Evolutionary conservation across 2,797 vertebrate genomes (phyloP).

Genomic region (Thaleichthys pacificus): DNA sequence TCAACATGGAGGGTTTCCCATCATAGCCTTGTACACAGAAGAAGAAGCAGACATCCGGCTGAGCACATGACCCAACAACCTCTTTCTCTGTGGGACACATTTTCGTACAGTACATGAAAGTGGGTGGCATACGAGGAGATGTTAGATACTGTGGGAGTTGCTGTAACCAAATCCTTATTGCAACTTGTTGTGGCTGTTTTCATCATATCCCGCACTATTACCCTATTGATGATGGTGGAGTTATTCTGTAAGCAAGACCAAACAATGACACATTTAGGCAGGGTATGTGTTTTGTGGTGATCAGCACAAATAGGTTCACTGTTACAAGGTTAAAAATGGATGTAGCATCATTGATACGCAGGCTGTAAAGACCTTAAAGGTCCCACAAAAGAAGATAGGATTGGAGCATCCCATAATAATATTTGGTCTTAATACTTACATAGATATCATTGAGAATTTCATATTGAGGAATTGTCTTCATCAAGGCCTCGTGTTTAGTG

Average conservation of each 20-base stretch:
- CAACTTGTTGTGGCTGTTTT: slow-evolving; percentile 30
- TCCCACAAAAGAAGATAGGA: no score
- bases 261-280: not conserved
- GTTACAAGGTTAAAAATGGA: no score
- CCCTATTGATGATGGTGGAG: rapidly evolving
- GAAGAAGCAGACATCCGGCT: not conserved
- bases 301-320: not conserved
- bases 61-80: not conserved
- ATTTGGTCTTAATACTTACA: slow-evolving; percentile 50
- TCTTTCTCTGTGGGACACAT: not conserved
- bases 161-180: not conserved
- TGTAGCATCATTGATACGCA: not conserved
- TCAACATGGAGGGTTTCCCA: not conserved
- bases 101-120: no score
- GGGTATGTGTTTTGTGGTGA: not conserved
- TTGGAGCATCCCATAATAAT: no score
- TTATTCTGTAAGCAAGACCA: slow-evolving; percentile 31
- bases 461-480: slow-evolving; percentile 55
- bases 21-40: not conserved
- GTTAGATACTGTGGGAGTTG: not conserved
- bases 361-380: not conserved
- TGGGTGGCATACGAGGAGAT: not conserved
- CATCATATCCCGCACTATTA: slow-evolving; percentile 38
- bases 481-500: slow-evolving; percentile 46
- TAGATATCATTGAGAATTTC: not conserved